phyloP scores from a whole-genome alignment of 2,888 invertebrate genomes.

The Siphlonurus alternatus region DNA sequence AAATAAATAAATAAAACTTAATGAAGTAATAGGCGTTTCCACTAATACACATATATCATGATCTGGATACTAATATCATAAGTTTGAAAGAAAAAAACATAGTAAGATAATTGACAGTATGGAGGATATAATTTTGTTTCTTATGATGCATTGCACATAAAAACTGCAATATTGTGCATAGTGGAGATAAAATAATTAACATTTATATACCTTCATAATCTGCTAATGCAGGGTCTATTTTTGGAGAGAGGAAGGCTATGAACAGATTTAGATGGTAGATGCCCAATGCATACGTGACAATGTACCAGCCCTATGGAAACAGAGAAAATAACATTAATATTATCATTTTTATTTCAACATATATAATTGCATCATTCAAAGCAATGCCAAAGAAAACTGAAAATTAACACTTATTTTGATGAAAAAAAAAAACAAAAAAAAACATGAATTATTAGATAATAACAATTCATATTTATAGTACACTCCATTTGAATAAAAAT shows the following conservation, averaged over 20 bases:
- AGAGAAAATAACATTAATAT: constrained; percentile 13
- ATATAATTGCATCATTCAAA: background rate
- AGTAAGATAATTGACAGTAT: too few relatives aligned
- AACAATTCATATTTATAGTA: too few relatives aligned
- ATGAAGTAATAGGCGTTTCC: background rate
- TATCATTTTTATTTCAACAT: background rate
- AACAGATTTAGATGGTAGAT: constrained; percentile 99
- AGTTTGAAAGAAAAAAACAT: too few relatives aligned
- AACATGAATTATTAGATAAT: background rate
- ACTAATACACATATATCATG: too few relatives aligned
- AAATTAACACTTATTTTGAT: constrained; percentile 12
- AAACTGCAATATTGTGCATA: too few relatives aligned
- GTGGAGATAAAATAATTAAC: too few relatives aligned
- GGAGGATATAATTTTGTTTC: too few relatives aligned
- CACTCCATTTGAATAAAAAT: too few relatives aligned
- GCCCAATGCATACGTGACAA: constrained; percentile 95
- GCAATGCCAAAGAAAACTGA: constrained; percentile 12
- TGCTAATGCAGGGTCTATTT: constrained; percentile 92
- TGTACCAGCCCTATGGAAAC: constrained; percentile 92
- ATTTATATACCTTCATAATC: constrained; percentile 20
- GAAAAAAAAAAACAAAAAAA: too few relatives aligned
- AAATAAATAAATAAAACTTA: constrained; percentile 4
- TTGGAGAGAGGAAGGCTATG: constrained; percentile 98
- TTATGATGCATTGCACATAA: too few relatives aligned
- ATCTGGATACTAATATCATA: too few relatives aligned